Evolutionary conservation across 1,140 invertebrate genomes (phyloP).

Genomic region (Lanistes nyassanus): DNA sequence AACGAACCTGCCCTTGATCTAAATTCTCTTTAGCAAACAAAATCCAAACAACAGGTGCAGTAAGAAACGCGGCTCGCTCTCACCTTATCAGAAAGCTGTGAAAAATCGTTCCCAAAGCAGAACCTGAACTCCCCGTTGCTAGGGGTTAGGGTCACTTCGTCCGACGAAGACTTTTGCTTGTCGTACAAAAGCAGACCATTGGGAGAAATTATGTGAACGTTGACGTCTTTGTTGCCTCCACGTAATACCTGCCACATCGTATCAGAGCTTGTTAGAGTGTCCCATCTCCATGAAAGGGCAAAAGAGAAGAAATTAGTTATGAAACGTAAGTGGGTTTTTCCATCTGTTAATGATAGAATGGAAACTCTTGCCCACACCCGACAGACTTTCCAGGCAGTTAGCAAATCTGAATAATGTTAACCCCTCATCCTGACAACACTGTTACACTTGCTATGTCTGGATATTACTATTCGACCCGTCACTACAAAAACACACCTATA

Average conservation of each 20-base stretch:
- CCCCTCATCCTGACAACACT: not conserved
- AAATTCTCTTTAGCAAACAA: too few species aligned
- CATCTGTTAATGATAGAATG: too few species aligned
- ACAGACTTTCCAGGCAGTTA: too few species aligned
- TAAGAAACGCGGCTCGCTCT: too few species aligned
- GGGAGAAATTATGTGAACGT: constrained; percentile 79
- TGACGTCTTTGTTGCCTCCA: constrained; percentile 28
- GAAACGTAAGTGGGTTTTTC: too few species aligned
- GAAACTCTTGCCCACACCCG: too few species aligned
- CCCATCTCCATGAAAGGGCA: not conserved
- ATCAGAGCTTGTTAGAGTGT: not conserved
- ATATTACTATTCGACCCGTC: too few species aligned
- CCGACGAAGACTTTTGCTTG: constrained; percentile 89
- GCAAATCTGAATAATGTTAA: not conserved
- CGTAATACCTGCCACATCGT: constrained; percentile 15
- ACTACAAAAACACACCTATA: too few species aligned
- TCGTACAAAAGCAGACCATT: constrained; percentile 89
- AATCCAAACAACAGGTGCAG: too few species aligned
- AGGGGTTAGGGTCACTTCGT: constrained; percentile 85
- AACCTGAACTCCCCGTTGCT: constrained; percentile 81
- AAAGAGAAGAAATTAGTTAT: not conserved
- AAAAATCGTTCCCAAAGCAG: constrained; percentile 99
- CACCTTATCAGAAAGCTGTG: constrained; percentile 88
- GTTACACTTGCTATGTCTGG: too few species aligned
- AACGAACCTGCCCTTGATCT: too few species aligned